Conservation (phyloP, 2,888 invertebrate genomes). For the Xylota sylvarum region DNA sequence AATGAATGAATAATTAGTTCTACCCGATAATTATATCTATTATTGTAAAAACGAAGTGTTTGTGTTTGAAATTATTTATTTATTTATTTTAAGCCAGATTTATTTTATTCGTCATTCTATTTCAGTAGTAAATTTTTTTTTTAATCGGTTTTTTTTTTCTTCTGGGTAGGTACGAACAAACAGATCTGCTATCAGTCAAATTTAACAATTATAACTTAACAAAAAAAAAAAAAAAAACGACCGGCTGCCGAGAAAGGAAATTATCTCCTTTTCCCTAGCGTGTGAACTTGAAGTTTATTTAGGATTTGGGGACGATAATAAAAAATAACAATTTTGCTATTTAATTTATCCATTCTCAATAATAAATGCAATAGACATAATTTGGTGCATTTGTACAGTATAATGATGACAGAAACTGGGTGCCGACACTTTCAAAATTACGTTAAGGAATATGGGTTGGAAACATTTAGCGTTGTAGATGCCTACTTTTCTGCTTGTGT, state of each 20-base stretch:
- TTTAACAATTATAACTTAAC: no score
- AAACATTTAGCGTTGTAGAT: constrained; percentile 89
- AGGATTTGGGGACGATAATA: not conserved
- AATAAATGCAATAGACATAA: not conserved
- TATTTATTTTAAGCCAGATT: no score
- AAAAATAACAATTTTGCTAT: not conserved
- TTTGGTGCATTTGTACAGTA: not conserved
- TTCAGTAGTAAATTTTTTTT: no score
- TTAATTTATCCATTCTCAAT: not conserved
- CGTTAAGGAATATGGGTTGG: constrained; percentile 84
- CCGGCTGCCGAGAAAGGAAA: not conserved
- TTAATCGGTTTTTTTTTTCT: no score
- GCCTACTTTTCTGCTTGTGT: constrained; percentile 94
- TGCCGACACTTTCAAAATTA: constrained; percentile 84
- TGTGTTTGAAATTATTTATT: no score
- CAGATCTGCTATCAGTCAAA: no score
- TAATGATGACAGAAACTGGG: constrained; percentile 82
- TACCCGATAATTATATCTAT: no score
- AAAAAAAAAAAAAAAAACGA: no score
- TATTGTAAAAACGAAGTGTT: no score
- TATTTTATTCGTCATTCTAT: no score
- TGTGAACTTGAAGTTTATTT: not conserved
- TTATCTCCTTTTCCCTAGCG: not conserved
- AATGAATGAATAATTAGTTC: no score
- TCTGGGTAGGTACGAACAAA: no score